A percentile compares a stretch with the other conserved stretches of the same genome.
Conservation (phyloP, 2,113 vertebrate species). For the Lamprotornis superbus region DNA sequence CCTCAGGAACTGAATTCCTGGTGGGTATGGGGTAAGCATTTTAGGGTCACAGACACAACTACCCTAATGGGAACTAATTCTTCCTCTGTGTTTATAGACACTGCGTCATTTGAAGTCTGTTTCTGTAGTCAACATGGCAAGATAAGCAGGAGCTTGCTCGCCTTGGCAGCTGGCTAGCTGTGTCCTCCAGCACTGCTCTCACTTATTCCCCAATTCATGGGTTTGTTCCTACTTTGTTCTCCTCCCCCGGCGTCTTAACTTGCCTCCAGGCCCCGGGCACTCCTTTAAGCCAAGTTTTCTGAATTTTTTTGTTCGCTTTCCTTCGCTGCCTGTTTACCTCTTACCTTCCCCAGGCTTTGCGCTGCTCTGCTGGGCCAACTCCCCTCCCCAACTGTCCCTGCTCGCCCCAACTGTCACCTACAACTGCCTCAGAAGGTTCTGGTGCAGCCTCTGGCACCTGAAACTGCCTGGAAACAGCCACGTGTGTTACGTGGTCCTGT, state of each 20-base stretch:
- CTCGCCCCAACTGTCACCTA: neutral
- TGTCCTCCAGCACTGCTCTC: neutral
- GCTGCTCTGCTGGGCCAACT: neutral
- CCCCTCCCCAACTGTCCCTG: neutral
- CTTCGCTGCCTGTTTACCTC: neutral
- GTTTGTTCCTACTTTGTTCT: neutral
- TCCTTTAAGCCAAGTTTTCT: neutral
- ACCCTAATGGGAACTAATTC: neutral
- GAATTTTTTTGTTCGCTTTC: neutral
- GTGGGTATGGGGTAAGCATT: neutral
- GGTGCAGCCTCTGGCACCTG: neutral
- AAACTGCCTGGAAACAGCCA: neutral
- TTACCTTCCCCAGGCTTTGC: neutral
- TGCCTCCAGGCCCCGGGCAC: neutral
- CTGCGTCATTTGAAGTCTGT: neutral
- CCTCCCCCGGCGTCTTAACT: neutral
- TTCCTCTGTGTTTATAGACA: conserved; percentile 14
- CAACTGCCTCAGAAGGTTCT: neutral
- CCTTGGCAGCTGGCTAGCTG: conserved; percentile 9
- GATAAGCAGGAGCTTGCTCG: conserved; percentile 12
- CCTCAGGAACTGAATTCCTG: conserved; percentile 13
- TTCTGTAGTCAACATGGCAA: conserved; percentile 14
- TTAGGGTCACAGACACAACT: conserved; percentile 10
- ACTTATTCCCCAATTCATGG: neutral
- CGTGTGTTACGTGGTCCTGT: fast-evolving